Base-by-base conservation (phyloP, 2,797 vertebrate genomes). In the Zalophus californianus region DNA sequence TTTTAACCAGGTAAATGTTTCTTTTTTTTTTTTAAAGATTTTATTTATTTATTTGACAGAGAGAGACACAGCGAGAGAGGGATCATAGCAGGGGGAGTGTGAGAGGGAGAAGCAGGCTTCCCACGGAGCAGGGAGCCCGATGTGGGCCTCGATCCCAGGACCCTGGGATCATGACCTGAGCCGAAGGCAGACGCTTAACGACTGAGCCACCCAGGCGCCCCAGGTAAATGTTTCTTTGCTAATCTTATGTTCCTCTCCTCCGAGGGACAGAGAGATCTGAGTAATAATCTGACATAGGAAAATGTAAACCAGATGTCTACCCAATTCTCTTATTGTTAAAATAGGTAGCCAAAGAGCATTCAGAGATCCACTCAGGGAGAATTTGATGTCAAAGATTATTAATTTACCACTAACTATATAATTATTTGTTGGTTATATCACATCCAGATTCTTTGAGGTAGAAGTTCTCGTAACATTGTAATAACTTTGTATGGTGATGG, bases 281-380 rank as follows among this genome's bases (percentile, higher is more conserved):
- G 15, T 62, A 80, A 83, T 75, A 92, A 82, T 16, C 7, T 86
- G 75, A 48, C 29, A 60, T 25, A 92, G 23, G 29, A 80, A 85
- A 89, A 29, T 15, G 2, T 50, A 77, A 96, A 50, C 15, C 60
- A 86, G 50, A n/a, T 64, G 41, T 70, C 56, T n/a, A 77, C 5
- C 13, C 16, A 80, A 9, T 44, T 94, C 12, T 85, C 66, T 92
- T 85, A 58, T 66, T 15, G 62, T 44, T 92, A 96, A 96, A 85
- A 94, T 38, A 86, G 8, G 12, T 44, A 84, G 38, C 1, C 5
- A 87, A 68, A 86, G 21, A 85, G 7, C 5, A 72, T 27, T 62
- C 6, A 7, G 44, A 95, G 29, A 82, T 38, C 27, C 1, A 73
- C 20, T 44, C 2, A 66, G 27, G 23, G 20, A 86, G 27, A 15